Evolutionary conservation across 1,140 invertebrate species (phyloP).

Genomic region (Hyles euphorbiae): DNA sequence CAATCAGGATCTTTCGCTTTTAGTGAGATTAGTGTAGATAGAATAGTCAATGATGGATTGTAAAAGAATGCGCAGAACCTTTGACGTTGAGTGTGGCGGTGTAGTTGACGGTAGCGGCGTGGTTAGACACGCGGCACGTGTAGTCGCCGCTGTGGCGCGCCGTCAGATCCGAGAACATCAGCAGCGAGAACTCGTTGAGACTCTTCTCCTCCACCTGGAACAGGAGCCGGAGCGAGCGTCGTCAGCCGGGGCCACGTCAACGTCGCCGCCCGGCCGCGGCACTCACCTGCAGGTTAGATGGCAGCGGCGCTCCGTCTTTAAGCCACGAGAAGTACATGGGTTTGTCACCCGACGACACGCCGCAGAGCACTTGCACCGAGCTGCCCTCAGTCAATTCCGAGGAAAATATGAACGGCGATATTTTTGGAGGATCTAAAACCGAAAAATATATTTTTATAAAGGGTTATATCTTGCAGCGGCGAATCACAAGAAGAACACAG

Average conservation of each 20-base stretch:
- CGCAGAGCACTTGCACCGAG: constrained; percentile 87
- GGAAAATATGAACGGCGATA: constrained; percentile 89
- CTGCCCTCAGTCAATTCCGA: constrained; percentile 89
- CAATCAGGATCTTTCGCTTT: too few relatives aligned
- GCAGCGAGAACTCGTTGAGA: constrained; percentile 81
- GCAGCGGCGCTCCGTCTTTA: constrained; percentile 83
- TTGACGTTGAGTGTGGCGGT: constrained; percentile 85
- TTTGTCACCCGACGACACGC: constrained; percentile 88
- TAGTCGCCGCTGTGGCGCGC: constrained; percentile 85
- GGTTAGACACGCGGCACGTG: constrained; percentile 87
- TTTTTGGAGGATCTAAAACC: constrained; percentile 80
- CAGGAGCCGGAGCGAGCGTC: background rate
- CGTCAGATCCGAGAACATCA: constrained; percentile 81
- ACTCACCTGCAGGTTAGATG: constrained; percentile 76
- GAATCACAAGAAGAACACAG: background rate
- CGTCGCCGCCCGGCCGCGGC: background rate
- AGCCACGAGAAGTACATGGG: constrained; percentile 89
- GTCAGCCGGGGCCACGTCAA: background rate
- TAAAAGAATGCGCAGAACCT: constrained; percentile 68
- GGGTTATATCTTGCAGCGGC: background rate
- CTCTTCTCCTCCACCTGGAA: constrained; percentile 80
- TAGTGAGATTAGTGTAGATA: too few relatives aligned
- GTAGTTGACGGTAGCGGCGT: constrained; percentile 83
- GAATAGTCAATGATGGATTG: too few relatives aligned
- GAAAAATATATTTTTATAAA: background rate